These are phyloP conservation scores for Ictalurus punctatus DNA, from an alignment of 2,113 vertebrate species.

Conservation along the genomic window DNA sequence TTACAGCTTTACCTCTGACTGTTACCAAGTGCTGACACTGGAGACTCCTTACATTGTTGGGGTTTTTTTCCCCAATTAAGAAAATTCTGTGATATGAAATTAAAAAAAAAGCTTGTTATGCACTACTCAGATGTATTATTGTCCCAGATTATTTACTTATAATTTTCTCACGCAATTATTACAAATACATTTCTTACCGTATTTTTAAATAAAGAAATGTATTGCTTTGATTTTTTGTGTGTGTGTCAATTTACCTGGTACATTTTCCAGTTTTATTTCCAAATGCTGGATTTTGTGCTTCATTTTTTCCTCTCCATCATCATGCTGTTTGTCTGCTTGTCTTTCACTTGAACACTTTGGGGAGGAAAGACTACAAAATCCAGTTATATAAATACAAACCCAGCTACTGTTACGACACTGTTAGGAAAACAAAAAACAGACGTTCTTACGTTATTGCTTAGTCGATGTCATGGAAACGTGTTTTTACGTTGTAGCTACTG, in stretches of 20 bases:
- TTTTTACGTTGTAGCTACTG: neutral
- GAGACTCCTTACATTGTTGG: neutral
- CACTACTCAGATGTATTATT: neutral
- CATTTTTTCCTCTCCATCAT: neutral
- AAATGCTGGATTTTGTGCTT: neutral
- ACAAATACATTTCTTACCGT: neutral
- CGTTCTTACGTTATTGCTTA: constrained; percentile 25
- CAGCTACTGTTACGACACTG: constrained; percentile 20
- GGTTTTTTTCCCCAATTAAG: too few species aligned
- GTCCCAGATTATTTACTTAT: neutral
- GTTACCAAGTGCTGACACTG: neutral
- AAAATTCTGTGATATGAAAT: too few species aligned
- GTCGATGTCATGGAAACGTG: constrained; percentile 10
- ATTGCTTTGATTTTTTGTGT: neutral
- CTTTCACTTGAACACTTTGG: neutral
- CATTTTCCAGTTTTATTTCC: neutral
- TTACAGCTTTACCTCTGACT: too few species aligned
- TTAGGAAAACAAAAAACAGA: constrained; percentile 32
- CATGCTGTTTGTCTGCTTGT: neutral
- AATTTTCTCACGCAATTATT: neutral
- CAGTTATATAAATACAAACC: neutral
- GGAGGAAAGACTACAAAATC: too few species aligned
- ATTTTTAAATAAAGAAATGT: neutral
- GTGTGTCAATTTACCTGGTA: neutral
- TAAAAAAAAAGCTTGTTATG: too few species aligned